These are phyloP conservation scores for Agriopis leucophaearia DNA, from an alignment of 2,888 invertebrate species.

Conservation along the genomic window DNA sequence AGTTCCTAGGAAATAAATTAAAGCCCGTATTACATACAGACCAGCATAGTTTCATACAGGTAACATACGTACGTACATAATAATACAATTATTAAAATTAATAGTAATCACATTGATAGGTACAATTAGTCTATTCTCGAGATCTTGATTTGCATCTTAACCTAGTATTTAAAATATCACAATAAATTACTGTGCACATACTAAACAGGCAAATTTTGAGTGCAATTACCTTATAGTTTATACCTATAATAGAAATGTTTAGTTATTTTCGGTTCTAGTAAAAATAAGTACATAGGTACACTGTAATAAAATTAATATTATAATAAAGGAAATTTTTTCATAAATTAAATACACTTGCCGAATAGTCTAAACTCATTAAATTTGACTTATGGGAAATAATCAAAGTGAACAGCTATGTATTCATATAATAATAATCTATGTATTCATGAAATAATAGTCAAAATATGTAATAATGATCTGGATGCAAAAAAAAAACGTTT, in stretches of 20 bases:
- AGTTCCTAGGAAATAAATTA: slow-evolving; percentile 54
- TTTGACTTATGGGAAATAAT: background rate
- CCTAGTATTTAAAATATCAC: slow-evolving; percentile 86
- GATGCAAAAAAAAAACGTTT: background rate
- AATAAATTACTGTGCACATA: slow-evolving; percentile 87
- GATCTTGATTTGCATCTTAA: slow-evolving; percentile 81
- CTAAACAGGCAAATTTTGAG: slow-evolving; percentile 86
- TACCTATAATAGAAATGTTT: slow-evolving; percentile 62
- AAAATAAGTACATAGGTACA: slow-evolving; percentile 49
- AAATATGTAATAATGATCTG: background rate
- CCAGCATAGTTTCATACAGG: slow-evolving; percentile 59
- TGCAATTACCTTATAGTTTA: slow-evolving; percentile 82
- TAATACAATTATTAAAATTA: slow-evolving; percentile 67
- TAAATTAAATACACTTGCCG: slow-evolving; percentile 47
- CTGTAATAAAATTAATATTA: slow-evolving; percentile 17
- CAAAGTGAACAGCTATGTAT: background rate
- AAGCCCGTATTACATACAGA: slow-evolving; percentile 72
- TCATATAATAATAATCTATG: too few species aligned
- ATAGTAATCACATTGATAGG: slow-evolving; percentile 79
- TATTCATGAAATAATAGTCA: too few species aligned
- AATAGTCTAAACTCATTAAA: slow-evolving; percentile 45
- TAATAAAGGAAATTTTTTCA: slow-evolving; percentile 12
- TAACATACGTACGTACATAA: slow-evolving; percentile 52
- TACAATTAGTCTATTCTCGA: slow-evolving; percentile 77
- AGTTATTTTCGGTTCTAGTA: slow-evolving; percentile 66